A percentile compares a stretch with the other conserved stretches of the same genome.
Conservation (phyloP, 2,797 vertebrate genomes). For the Esox masquinongy region DNA sequence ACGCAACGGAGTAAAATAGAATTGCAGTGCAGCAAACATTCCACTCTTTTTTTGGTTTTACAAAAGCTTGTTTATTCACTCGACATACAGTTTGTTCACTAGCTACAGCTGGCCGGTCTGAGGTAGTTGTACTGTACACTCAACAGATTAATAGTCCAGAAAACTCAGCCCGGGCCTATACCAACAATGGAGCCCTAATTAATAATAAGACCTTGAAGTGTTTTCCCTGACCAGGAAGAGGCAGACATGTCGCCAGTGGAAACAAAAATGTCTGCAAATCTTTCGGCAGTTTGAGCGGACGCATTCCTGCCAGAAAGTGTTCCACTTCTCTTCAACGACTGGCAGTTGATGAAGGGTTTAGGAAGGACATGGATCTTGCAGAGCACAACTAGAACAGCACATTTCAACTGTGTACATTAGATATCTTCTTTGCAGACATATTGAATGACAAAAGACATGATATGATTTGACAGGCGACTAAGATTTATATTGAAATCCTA, state of each 20-base stretch:
- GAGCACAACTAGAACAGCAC: constrained; percentile 37
- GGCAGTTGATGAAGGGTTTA: constrained; percentile 60
- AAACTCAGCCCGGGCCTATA: no score
- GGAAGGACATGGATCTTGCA: constrained; percentile 56
- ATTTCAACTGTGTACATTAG: constrained; percentile 66
- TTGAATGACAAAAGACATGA: constrained; percentile 74
- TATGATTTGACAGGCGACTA: constrained; percentile 68
- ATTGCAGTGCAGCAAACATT: constrained; percentile 34
- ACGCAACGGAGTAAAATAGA: constrained; percentile 41
- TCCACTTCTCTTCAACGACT: constrained; percentile 61
- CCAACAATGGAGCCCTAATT: neutral
- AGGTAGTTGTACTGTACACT: neutral
- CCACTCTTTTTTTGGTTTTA: constrained; percentile 22
- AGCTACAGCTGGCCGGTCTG: neutral
- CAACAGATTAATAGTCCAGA: neutral
- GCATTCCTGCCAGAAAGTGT: constrained; percentile 58
- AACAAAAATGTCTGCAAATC: constrained; percentile 63
- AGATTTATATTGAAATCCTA: constrained; percentile 77
- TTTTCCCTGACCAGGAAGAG: neutral
- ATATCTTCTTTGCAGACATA: constrained; percentile 69
- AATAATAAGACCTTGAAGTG: neutral
- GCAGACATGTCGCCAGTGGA: constrained; percentile 47
- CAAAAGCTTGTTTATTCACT: neutral
- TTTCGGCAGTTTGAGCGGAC: constrained; percentile 39
- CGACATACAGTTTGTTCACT: neutral